A percentile compares a stretch with the other conserved stretches of the same genome.
These are phyloP conservation scores for Carterocephalus palaemon DNA, from an alignment of 2,888 invertebrate genomes.

Conservation along the genomic window DNA sequence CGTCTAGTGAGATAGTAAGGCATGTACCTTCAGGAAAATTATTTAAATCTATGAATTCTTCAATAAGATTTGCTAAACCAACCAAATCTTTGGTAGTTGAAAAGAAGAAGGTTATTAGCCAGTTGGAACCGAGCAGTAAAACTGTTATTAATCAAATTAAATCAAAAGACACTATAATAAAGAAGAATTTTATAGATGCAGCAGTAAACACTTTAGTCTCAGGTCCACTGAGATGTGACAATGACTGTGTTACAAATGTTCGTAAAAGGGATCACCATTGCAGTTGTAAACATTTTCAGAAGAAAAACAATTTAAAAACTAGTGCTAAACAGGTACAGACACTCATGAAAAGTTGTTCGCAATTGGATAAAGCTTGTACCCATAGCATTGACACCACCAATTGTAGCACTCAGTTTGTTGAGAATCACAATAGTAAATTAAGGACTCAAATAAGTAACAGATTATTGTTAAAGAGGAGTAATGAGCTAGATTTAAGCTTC, in stretches of 20 bases:
- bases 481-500: constrained; percentile 11
- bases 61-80: constrained; percentile 33
- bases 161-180: constrained; percentile 38
- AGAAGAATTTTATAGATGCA: constrained; percentile 39
- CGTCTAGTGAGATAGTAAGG: constrained; percentile 29
- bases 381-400: constrained; percentile 27
- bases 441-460: constrained; percentile 15
- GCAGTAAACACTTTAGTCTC: constrained; percentile 47
- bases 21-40: constrained; percentile 20
- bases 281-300: constrained; percentile 39
- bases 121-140: constrained; percentile 35
- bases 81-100: constrained; percentile 39
- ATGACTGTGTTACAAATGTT: constrained; percentile 47
- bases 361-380: constrained; percentile 49
- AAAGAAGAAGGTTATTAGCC: constrained; percentile 43
- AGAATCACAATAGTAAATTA: constrained; percentile 23
- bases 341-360: constrained; percentile 25
- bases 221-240: constrained; percentile 46
- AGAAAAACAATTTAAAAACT: constrained; percentile 28
- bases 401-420: constrained; percentile 32
- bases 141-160: constrained; percentile 35
- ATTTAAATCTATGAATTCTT: constrained; percentile 11
- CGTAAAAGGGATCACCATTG: constrained; percentile 41
- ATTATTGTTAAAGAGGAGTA: constrained; percentile 11
- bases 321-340: constrained; percentile 46